phyloP scores from a whole-genome alignment of 2,113 vertebrate species.

The Fregetta grallaria region DNA sequence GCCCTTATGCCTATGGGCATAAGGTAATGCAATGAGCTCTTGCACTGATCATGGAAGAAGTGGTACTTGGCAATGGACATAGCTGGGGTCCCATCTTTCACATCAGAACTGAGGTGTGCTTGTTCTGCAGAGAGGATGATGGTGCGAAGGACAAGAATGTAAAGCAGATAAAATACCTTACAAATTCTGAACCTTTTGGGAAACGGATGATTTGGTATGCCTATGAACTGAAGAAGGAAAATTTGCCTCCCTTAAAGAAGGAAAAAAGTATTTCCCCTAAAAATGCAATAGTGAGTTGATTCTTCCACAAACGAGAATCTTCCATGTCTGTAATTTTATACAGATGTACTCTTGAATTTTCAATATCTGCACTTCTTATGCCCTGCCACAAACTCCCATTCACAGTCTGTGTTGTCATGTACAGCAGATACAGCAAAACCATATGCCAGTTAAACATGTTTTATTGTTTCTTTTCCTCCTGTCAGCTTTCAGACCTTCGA shows the following conservation, averaged over 20 bases:
- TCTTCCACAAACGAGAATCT: neutral
- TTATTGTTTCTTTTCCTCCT: neutral
- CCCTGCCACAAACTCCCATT: neutral
- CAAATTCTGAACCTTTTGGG: neutral
- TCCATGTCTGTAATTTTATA: neutral
- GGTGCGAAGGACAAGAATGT: fast-evolving
- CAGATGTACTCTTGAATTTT: neutral
- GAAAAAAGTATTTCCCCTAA: neutral
- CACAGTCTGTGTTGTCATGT: neutral
- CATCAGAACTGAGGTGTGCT: neutral
- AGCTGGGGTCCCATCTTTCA: neutral
- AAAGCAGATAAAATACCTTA: neutral
- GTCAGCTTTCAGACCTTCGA: neutral
- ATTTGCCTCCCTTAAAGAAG: neutral
- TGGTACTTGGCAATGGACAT: fast-evolving
- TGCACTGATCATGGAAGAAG: neutral
- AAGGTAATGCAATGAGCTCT: neutral
- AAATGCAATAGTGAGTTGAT: neutral
- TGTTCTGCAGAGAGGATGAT: neutral
- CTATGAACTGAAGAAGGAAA: neutral
- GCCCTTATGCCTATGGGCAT: neutral
- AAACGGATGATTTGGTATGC: neutral
- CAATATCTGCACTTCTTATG: neutral
- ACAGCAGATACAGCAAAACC: neutral
- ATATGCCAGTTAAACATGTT: neutral